These are phyloP conservation scores for Archips xylosteana DNA, from an alignment of 2,888 invertebrate genomes.

Conservation along the genomic window DNA sequence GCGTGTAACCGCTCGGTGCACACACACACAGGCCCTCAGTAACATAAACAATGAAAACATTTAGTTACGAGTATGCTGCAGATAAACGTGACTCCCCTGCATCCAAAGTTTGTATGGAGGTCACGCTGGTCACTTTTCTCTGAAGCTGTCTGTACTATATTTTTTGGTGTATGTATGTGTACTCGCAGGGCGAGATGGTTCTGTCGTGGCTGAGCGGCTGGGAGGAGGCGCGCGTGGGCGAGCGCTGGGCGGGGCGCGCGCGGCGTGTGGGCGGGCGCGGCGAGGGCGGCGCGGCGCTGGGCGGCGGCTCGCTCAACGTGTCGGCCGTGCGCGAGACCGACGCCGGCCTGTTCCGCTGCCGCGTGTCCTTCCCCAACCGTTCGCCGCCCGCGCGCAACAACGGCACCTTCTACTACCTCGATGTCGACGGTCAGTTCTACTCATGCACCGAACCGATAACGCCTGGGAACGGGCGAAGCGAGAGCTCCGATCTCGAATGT, in stretches of 20 bases:
- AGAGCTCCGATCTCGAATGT: not conserved
- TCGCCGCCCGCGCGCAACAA: slow-evolving; percentile 94
- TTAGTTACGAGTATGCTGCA: too few relatives aligned
- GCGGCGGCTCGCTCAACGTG: slow-evolving; percentile 92
- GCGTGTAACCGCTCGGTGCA: too few relatives aligned
- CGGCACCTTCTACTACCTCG: slow-evolving; percentile 95
- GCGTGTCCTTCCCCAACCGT: slow-evolving; percentile 94
- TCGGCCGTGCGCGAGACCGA: slow-evolving; percentile 95
- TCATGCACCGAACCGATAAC: not conserved
- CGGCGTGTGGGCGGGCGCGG: slow-evolving; percentile 84
- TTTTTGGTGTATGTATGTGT: not conserved
- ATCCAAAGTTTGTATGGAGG: too few relatives aligned
- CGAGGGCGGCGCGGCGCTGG: slow-evolving; percentile 72
- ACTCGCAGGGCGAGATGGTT: slow-evolving; percentile 89
- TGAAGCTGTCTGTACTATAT: too few relatives aligned
- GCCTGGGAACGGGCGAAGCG: not conserved
- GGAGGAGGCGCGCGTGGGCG: slow-evolving; percentile 89
- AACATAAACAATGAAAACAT: too few relatives aligned
- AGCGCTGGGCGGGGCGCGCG: slow-evolving; percentile 92
- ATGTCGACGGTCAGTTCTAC: slow-evolving; percentile 91
- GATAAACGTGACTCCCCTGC: too few relatives aligned
- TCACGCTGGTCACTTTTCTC: too few relatives aligned
- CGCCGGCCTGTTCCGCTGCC: slow-evolving; percentile 96
- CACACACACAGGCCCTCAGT: too few relatives aligned
- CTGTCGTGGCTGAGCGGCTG: slow-evolving; percentile 93